Base-by-base conservation (phyloP, 2,888 invertebrate species). In the Platynereis dumerilii region DNA sequence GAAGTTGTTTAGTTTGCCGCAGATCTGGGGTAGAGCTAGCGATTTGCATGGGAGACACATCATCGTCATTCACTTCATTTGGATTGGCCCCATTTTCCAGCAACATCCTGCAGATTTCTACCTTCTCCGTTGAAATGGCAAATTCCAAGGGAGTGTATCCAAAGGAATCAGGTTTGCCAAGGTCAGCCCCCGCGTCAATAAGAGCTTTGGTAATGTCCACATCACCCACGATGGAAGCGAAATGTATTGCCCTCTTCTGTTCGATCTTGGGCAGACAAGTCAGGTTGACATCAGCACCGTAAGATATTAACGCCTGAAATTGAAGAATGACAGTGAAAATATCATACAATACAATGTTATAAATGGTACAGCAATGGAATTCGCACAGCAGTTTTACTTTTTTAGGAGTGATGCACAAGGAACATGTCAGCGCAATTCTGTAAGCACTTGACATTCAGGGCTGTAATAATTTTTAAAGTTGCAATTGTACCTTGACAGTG, bases 231-330 rank as follows among this genome's bases (percentile, higher is more conserved):
- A 93, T 87, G 0, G 94, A 91, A 2, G 93, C 94, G 81, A 93
- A 94, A 80, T 95, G 94, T 78, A 96, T 87, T 1, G 94, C 93
- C 1, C 93, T 93, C 65, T 94, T 87, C 80, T 89, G 92, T 78
- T 94, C 94, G 79, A 94, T 92, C 66, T 93, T 87, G n/a, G 90
- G 90, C 77, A 93, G 92, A 0, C 93, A 90, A 86, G 91, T 90
- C 2, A 92, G 91, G 83, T 94, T 94, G 1, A 94, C 91, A 76
- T 94, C 90, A 0, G 94, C 95, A 0, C 93, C 93, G 79, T 90
- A 88, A 74, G 90, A 90, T 72, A 94, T 85, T 42, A 95, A 86
- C 15, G 34, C 34, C 34, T 34, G 34, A 34, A 34, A 34, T 7
- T 5, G 34, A 34, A 34, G n/a, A n/a, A n/a, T n/a, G n/a, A n/a